Percentiles rank a stretch among this genome's conserved stretches.
These are phyloP conservation scores for Typhlichthys subterraneus DNA, from an alignment of 2,797 vertebrate species.

Conservation along the genomic window DNA sequence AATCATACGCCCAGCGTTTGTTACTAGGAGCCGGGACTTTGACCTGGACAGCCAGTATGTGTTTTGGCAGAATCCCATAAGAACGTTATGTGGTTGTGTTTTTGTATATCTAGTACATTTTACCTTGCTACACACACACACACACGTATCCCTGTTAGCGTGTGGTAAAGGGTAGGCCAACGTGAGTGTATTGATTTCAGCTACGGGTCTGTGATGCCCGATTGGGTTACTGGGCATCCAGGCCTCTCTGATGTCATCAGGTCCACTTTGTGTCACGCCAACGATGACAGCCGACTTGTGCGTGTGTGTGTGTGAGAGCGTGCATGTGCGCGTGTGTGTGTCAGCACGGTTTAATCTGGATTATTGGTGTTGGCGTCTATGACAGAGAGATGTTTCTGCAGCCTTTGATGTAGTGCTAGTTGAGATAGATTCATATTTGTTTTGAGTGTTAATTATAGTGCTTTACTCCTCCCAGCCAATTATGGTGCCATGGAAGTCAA, in stretches of 20 bases:
- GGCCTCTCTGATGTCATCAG: slow-evolving; percentile 14
- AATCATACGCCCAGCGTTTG: background rate
- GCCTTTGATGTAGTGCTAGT: slow-evolving; percentile 21
- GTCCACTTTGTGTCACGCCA: slow-evolving; percentile 16
- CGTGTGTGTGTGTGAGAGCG: background rate
- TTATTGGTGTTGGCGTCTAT: background rate
- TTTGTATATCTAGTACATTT: background rate
- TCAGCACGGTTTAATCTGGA: background rate
- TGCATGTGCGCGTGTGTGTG: slow-evolving; percentile 1
- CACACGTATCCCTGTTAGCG: background rate
- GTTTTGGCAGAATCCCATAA: background rate
- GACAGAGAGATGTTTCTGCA: slow-evolving; percentile 18
- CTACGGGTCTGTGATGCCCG: slow-evolving; percentile 20
- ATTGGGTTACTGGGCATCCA: slow-evolving; percentile 48
- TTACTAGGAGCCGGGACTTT: too few species aligned
- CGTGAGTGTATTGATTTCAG: slow-evolving; percentile 28
- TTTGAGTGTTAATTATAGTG: slow-evolving; percentile 36
- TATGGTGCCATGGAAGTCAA: slow-evolving; percentile 16
- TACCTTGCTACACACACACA: background rate
- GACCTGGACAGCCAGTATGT: background rate
- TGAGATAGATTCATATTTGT: slow-evolving; percentile 11
- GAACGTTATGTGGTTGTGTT: background rate
- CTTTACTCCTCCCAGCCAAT: background rate
- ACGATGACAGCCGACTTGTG: background rate
- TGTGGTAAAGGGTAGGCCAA: slow-evolving; percentile 4